These are phyloP conservation scores for Hemithea aestivaria DNA, from an alignment of 2,888 invertebrate genomes.

Conservation along the genomic window DNA sequence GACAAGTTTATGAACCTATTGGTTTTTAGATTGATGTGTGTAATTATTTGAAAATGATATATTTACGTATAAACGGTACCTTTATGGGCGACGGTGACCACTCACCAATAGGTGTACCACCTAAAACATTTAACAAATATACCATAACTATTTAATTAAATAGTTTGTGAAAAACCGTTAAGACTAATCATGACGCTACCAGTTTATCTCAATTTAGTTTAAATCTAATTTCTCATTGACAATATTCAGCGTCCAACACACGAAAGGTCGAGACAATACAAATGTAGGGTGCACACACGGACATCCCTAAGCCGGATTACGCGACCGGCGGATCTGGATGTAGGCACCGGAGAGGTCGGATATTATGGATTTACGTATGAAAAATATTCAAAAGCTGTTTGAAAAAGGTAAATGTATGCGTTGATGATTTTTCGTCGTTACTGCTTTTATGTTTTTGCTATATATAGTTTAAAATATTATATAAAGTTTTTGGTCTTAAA, in stretches of 20 bases:
- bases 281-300: conserved; percentile 37
- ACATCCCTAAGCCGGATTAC: conserved; percentile 74
- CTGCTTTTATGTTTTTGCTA: conserved; percentile 1
- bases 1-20: too few relatives aligned
- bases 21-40: too few relatives aligned
- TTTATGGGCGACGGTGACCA: too few relatives aligned
- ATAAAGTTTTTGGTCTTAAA: too few relatives aligned
- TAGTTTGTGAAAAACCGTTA: too few relatives aligned
- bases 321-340: conserved; percentile 59
- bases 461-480: not conserved
- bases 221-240: conserved; percentile 4
- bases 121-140: too few relatives aligned
- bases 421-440: conserved; percentile 10
- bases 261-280: conserved; percentile 36
- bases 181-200: too few relatives aligned
- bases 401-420: conserved; percentile 26
- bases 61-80: too few relatives aligned
- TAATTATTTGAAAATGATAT: too few relatives aligned
- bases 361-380: conserved; percentile 56
- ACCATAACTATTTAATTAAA: too few relatives aligned
- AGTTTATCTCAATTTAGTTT: too few relatives aligned
- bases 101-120: too few relatives aligned
- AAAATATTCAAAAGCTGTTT: conserved; percentile 36
- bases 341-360: conserved; percentile 49
- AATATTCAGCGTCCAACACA: conserved; percentile 18